Base-by-base conservation (phyloP, 2,888 invertebrate species). In the Caenorhabditis auriculariae region DNA sequence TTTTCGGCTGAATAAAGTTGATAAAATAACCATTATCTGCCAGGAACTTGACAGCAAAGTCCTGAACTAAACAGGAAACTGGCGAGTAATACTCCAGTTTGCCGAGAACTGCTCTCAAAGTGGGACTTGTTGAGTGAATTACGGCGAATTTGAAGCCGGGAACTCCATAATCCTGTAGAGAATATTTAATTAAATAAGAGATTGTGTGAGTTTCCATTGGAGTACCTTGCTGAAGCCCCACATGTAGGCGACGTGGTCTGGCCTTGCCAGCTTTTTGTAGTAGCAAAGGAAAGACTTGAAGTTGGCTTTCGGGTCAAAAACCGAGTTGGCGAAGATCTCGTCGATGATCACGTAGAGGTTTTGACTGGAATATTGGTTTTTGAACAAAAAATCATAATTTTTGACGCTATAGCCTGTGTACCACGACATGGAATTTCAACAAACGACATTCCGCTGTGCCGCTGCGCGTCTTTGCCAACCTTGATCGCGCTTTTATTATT, bases 171-270 rank as follows among this genome's bases (percentile, higher is more conserved):
- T 75, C 75, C 59, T 68, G 21, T 19, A 61, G 19, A 43, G 12
- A 15, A 6, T 35, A 19, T 21, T 6, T 5, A 15, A 19, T 26
- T 26, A n/a, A 59, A 37, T 39, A 38, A 12, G 27, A 26, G 4
- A 3, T 0, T 29, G 35, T 23, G 19, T 19, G 28, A 28, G 37
- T 29, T 2, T 43, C 0, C 15, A 44, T 21, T 12, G 35, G 41
- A 52, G 38, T 17, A 78, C 79, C 69, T 81, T 82, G 59, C 76
- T 75, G 37, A 77, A 68, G 29, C 80, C 76, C 81, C 81, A 82
- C n/a, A 80, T 47, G 56, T 66, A 76, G 7, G 63, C 60, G 43
- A 66, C 53, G 38, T 66, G 69, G 32, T 60, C 53, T 3, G 67
- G 63, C 9, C 59, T 51, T 7, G 46, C 55, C 39, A 71, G 55